A percentile compares a stretch with the other conserved stretches of the same genome.
phyloP scores from a whole-genome alignment of 2,888 invertebrate species.

The Drosophila bunnanda region DNA sequence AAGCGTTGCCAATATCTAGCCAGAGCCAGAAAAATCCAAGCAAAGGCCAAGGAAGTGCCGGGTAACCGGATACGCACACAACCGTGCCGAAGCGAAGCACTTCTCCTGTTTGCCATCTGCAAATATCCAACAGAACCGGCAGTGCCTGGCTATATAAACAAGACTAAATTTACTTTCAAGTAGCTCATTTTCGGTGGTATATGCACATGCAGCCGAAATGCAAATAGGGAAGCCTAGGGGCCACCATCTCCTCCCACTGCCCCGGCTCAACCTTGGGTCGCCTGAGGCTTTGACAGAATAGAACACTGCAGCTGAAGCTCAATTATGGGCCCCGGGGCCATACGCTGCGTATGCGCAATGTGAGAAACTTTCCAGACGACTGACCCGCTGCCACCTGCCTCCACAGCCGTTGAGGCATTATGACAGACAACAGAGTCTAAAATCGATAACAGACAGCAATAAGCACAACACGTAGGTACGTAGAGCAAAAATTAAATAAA shows the following conservation, averaged over 20 bases:
- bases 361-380: constrained; percentile 53
- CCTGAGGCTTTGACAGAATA: constrained; percentile 50
- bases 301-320: constrained; percentile 60
- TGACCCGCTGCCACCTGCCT: constrained; percentile 21
- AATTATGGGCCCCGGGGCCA: constrained; percentile 52
- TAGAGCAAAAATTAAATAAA: background rate
- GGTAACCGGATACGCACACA: constrained; percentile 63
- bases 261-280: constrained; percentile 23
- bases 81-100: constrained; percentile 40
- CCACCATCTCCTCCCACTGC: constrained; percentile 13
- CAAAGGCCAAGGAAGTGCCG: constrained; percentile 43
- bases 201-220: constrained; percentile 69
- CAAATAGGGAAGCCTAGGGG: constrained; percentile 68
- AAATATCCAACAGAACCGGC: constrained; percentile 58
- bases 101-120: constrained; percentile 66
- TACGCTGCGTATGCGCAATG: constrained; percentile 72
- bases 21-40: constrained; percentile 55
- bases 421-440: constrained; percentile 40
- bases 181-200: constrained; percentile 60
- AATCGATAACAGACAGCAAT: constrained; percentile 58
- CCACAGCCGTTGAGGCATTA: constrained; percentile 51
- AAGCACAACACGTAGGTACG: constrained; percentile 28
- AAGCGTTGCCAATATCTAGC: constrained; percentile 47
- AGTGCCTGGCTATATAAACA: constrained; percentile 60
- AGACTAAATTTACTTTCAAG: constrained; percentile 67